Evolutionary conservation across 2,888 invertebrate species (phyloP), one percentile per base, ranked within the genome.

Genomic region (Watsonalla cultraria): DNA sequence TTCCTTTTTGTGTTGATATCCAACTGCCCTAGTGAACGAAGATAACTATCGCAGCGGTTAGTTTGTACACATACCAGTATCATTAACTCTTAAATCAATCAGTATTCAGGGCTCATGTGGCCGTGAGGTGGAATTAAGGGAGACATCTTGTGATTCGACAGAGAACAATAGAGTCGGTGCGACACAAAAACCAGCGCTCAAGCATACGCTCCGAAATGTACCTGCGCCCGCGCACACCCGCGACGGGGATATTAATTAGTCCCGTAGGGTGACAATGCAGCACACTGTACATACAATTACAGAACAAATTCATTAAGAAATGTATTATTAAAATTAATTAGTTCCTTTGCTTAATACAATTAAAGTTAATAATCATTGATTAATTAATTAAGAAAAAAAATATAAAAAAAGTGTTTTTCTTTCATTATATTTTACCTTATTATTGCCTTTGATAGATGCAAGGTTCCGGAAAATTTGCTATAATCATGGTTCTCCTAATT

Each of bases 61-160:
- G 49, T 37, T 49, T 14, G 45, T 45, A 15, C 51, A 47, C 49
- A 11, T 49, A 54, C 48, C 24, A 7, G 34, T 35, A 58, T 61
- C 66, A 66, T 61, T 68, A 65, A 62, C 56, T 62, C 63, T 70
- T 62, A 62, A 53, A 58, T 70, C 55, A 68, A 87, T 89, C 84
- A 81, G 87, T 88, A 89, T 89, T 84, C 89, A 68, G 77, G 70
- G 70, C 80, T 76, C 84, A 86, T 86, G 79, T 71, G 76, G 74
- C 84, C 80, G 87, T 82, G 86, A 87, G 86, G 87, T 84, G 73
- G 87, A 86, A 89, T 87, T 87, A 86, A 85, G 80, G 81, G 77
- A 82, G 81, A 83, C 84, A 86, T 88, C 82, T 83, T 83, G 82
- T 84, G 86, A 85, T 85, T 75, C 77, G 77, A 73, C 76, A 65